phyloP scores from a whole-genome alignment of 2,113 vertebrate genomes.

The Tupaia tana region DNA sequence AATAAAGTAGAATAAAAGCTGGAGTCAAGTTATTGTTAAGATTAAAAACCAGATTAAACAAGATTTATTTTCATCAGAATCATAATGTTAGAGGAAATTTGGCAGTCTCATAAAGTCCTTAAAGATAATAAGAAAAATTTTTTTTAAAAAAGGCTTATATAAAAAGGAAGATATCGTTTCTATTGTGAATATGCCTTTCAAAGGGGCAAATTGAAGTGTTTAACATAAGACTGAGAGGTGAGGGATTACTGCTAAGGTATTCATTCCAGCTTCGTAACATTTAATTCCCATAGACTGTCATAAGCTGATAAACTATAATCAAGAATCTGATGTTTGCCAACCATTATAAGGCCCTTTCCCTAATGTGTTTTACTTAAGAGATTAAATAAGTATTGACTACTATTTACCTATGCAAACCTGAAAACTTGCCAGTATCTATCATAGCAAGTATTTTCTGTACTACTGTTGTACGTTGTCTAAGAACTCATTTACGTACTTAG shows the following conservation, averaged over 20 bases:
- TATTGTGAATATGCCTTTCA: neutral
- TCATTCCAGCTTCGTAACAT: neutral
- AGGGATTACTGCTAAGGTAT: neutral
- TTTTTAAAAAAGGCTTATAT: neutral
- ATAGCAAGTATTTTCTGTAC: neutral
- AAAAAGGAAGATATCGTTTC: neutral
- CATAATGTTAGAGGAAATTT: neutral
- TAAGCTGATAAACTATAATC: neutral
- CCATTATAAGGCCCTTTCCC: neutral
- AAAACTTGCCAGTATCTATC: neutral
- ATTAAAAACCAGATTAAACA: neutral
- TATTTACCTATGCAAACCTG: neutral
- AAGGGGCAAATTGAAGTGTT: neutral
- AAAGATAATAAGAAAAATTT: neutral
- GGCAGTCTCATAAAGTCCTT: neutral
- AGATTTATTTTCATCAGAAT: neutral
- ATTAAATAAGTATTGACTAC: neutral
- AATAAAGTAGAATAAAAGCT: neutral
- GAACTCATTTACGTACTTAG: neutral
- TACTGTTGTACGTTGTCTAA: neutral
- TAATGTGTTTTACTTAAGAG: neutral
- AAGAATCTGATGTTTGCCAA: conserved; percentile 39
- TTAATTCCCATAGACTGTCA: neutral
- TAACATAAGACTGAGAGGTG: neutral
- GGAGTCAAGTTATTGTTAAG: neutral